Base-by-base conservation (phyloP, 2,888 invertebrate genomes). In the Limenitis camilla region DNA sequence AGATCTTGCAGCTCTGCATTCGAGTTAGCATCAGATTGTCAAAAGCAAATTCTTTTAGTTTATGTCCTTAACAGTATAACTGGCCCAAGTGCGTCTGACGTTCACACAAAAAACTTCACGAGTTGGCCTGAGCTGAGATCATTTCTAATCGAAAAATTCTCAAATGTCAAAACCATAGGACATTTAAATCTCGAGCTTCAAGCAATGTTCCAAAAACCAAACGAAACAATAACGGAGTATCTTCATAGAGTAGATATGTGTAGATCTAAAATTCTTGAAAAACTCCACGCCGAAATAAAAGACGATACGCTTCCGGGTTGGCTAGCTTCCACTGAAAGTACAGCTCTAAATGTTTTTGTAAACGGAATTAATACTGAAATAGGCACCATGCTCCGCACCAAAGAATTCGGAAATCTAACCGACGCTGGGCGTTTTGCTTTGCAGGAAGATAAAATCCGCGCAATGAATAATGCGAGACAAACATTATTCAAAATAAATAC, bases 361-460 rank as follows among this genome's bases (percentile, higher is more conserved):
- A 71, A 71, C 39, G 68, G 68, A 0, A 9, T 68, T 1, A 55
- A 27, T 19, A 49, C 61, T 0, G 64, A 64, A 7, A 59, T 65
- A 43, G 66, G 64, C 0, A 53, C 44, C 0, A 67, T 67, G 65
- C 49, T 68, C 1, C 35, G 66, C 5, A 61, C 19, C 19, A 19
- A 19, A 3, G 19, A 19, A 19, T 19, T 19, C 19, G 19, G 19
- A 19, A 54, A 45, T 1, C 38, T 67, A 1, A 29, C n/a, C 6
- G 52, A 57, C 2, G 56, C 61, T 28, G 58, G 53, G 1, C 30
- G 45, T n/a, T 61, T 59, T 38, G 52, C 57, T 2, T 45, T 58
- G 7, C 57, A 61, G 5, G 59, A 61, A 46, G 56, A 58, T 3
- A 59, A 56, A 33, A 56, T 58, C 3, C 52, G 53, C 6, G n/a